A percentile compares a stretch with the other conserved stretches of the same genome.
These are phyloP conservation scores for Delia radicum DNA, from an alignment of 1,140 invertebrate species.

Conservation along the genomic window DNA sequence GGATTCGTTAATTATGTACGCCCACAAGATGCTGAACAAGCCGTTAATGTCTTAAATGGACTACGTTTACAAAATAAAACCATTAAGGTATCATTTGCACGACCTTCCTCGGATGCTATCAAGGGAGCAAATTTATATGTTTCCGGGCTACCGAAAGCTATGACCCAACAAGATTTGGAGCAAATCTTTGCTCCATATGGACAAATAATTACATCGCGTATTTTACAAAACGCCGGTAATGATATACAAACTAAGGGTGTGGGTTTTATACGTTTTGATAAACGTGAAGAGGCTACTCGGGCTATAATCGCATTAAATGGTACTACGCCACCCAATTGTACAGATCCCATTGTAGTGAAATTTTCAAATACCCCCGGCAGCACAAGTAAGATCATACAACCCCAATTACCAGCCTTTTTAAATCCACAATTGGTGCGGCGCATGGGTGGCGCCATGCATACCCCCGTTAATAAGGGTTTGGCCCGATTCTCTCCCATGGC, in stretches of 20 bases:
- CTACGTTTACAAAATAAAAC: conserved; percentile 85
- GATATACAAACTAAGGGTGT: conserved; percentile 62
- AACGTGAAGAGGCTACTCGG: conserved; percentile 63
- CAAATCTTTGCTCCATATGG: conserved; percentile 78
- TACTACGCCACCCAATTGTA: conserved; percentile 61
- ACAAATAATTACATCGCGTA: conserved; percentile 82
- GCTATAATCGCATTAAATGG: conserved; percentile 65
- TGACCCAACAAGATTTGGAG: conserved; percentile 84
- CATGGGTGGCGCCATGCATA: conserved; percentile 74
- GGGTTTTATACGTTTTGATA: conserved; percentile 65
- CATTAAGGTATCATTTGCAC: conserved; percentile 87
- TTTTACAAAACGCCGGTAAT: conserved; percentile 70
- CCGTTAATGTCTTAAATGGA: conserved; percentile 86
- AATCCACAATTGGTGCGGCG: conserved; percentile 62
- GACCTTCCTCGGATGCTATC: conserved; percentile 84
- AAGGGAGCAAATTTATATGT: conserved; percentile 90
- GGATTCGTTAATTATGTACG: conserved; percentile 87
- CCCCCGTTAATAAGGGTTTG: conserved; percentile 83
- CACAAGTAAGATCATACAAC: conserved; percentile 59
- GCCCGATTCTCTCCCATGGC: conserved; percentile 84
- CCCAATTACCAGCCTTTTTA: conserved; percentile 57
- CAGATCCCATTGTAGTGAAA: conserved; percentile 64
- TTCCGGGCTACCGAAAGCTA: conserved; percentile 79
- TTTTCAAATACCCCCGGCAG: conserved; percentile 64
- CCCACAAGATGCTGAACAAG: conserved; percentile 80